Conservation (phyloP, 2,888 invertebrate species). For the Noctua janthe region DNA sequence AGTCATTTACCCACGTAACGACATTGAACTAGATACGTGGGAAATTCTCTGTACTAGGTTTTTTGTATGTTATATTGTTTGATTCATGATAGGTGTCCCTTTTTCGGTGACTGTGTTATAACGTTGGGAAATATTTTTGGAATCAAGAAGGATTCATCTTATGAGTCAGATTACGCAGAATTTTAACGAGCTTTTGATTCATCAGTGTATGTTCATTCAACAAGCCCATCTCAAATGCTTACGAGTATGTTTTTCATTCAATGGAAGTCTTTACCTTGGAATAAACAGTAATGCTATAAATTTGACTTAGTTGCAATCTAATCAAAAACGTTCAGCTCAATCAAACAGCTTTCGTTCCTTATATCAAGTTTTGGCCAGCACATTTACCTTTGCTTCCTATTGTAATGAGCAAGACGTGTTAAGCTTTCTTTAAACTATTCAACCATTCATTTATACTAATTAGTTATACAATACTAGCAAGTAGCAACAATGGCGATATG, state of each 20-base stretch:
- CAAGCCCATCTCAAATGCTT: constrained; percentile 5
- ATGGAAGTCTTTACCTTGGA: constrained; percentile 2
- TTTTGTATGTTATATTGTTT: constrained; percentile 42
- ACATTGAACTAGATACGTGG: constrained; percentile 70
- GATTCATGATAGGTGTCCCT: constrained; percentile 11
- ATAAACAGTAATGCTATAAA: background rate
- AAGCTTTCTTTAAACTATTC: background rate
- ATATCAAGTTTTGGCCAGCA: background rate
- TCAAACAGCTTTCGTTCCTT: background rate
- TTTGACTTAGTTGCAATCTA: background rate
- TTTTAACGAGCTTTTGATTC: constrained; percentile 55
- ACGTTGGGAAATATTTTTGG: constrained; percentile 18
- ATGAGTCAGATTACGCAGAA: constrained; percentile 55
- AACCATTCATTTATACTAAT: background rate
- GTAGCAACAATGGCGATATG: background rate
- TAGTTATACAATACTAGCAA: background rate
- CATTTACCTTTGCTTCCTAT: background rate
- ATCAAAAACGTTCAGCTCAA: no score
- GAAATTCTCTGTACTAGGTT: constrained; percentile 50
- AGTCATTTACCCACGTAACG: constrained; percentile 59
- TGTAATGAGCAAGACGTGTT: background rate
- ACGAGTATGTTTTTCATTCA: constrained; percentile 1
- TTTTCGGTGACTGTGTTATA: constrained; percentile 18
- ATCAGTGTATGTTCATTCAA: constrained; percentile 28
- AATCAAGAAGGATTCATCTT: constrained; percentile 34